Base-by-base conservation (phyloP, 2,797 vertebrate species). In the Linurgus olivaceus region DNA sequence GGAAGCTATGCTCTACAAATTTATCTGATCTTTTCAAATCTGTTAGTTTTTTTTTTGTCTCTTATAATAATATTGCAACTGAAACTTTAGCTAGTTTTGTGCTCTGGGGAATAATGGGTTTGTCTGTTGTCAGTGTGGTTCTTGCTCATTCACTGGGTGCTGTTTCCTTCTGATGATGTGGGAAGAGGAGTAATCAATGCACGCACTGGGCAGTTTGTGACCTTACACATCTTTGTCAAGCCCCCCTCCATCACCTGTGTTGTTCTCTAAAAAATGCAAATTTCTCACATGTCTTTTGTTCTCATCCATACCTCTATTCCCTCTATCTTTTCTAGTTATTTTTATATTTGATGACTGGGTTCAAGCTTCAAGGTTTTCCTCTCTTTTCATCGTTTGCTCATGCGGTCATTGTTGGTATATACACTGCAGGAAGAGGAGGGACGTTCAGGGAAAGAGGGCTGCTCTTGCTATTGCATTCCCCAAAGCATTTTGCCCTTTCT, bases 391-490 rank as follows among this genome's bases (percentile, higher is more conserved):
- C 6, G 4, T 62, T 82, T 85, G 11, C 37, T 31, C 13, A 6
- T 61, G 16, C 9, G 19, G 16, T 55, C 25, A 7, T 19, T 57
- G 17, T 31, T 1, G 2, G 16, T 38, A 11, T 6, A 17, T 9
- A 26, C 0, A 7, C 17, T 59, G 28, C 31, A 78, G 61, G 40
- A 92, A 59, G 31, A 81, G 35, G 19, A 68, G 31, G 15, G 6
- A 10, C 0, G 0, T 54, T 23, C 19, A 35, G 26, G 13, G 21
- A 62, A 75, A 72, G 35, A 45, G 2, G 2, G 16, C 7, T 78
- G 81, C 26, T 70, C 62, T 90, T 90, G 13, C 14, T 17, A 38
- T 31, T 52, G 13, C 23, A 52, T 59, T 71, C 37, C 51, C 20
- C 10, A 47, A 75, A 58, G 12, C 17, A 38, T 72, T 94, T 81